Evolutionary conservation across 2,113 vertebrate genomes (phyloP).

Genomic region (Sus scrofa): DNA sequence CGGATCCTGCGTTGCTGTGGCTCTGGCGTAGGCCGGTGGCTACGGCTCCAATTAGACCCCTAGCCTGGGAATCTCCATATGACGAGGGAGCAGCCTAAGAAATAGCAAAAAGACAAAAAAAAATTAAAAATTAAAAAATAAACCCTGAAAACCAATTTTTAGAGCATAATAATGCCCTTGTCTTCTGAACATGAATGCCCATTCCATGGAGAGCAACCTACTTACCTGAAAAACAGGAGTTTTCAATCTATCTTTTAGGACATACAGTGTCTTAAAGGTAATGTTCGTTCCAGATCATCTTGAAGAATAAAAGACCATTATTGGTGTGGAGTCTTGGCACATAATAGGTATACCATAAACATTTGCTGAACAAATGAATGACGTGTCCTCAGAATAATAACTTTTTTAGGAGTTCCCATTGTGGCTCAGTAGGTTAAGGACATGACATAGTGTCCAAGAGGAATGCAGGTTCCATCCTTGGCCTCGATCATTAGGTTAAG

Average conservation of each 20-base stretch:
- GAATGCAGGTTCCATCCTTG: no score
- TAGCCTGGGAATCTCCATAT: no score
- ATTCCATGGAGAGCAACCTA: not conserved
- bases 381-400: not conserved
- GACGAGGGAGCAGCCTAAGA: no score
- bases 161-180: not conserved
- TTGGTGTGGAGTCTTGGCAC: not conserved
- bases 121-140: no score
- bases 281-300: not conserved
- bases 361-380: slow-evolving; percentile 17
- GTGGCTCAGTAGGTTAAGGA: no score
- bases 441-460: no score
- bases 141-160: slow-evolving; percentile 13
- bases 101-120: no score
- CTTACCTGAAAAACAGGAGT: not conserved
- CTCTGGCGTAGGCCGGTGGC: no score
- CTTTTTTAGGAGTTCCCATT: not conserved
- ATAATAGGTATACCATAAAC: not conserved
- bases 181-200: not conserved
- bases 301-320: not conserved
- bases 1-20: no score
- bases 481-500: no score
- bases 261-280: not conserved
- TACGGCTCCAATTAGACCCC: no score
- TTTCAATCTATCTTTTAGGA: not conserved